Conservation (phyloP, 2,797 vertebrate genomes). For the Tadarida brasiliensis region DNA sequence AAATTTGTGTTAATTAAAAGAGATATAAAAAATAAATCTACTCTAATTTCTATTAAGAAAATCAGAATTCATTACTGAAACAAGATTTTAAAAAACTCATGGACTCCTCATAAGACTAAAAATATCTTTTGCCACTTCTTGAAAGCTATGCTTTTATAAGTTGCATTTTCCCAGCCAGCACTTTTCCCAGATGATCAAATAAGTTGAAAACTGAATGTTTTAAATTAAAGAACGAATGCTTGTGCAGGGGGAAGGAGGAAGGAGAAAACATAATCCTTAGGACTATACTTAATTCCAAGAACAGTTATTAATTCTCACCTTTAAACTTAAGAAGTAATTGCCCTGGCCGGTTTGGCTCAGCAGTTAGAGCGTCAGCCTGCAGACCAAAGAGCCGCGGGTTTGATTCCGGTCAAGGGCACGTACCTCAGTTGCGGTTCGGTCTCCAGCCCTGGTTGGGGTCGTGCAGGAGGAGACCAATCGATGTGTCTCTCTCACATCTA, state of each 20-base stretch:
- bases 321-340: conserved; percentile 6
- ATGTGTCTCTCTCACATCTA: no score
- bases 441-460: no score
- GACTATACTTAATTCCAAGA: neutral
- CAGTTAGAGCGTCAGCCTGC: no score
- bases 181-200: conserved; percentile 38
- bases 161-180: conserved; percentile 40
- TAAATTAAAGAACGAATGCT: conserved; percentile 21
- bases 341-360: no score
- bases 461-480: no score
- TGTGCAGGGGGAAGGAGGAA: neutral
- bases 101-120: neutral
- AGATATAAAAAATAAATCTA: neutral
- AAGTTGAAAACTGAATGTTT: conserved; percentile 49
- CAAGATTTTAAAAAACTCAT: neutral
- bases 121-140: neutral
- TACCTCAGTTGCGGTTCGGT: no score
- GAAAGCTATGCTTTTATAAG: conserved; percentile 42
- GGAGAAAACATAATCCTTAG: neutral
- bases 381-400: no score
- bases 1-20: neutral
- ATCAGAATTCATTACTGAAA: conserved; percentile 49
- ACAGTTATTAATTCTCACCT: neutral
- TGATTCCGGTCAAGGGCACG: no score
- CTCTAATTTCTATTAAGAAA: neutral